These are phyloP conservation scores for Aphidius colemani DNA, from an alignment of 2,888 invertebrate species.

Conservation along the genomic window DNA sequence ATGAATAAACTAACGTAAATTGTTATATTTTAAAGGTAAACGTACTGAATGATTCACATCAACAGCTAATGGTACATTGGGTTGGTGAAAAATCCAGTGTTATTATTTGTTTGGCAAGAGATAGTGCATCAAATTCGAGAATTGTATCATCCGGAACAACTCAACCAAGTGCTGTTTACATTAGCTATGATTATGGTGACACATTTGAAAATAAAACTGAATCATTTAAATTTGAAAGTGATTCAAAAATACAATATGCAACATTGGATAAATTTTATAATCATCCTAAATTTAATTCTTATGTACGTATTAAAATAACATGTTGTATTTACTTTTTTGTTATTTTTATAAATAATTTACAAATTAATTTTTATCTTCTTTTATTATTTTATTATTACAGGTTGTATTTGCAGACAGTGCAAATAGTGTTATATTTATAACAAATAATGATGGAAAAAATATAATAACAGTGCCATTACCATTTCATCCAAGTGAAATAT, in stretches of 20 bases:
- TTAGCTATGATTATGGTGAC: constrained; percentile 86
- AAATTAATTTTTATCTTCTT: neutral
- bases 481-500: constrained; percentile 80
- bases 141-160: constrained; percentile 39
- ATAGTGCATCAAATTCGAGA: constrained; percentile 59
- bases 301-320: constrained; percentile 67
- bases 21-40: constrained; percentile 67
- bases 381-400: constrained; percentile 63
- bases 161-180: constrained; percentile 75
- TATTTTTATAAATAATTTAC: neutral
- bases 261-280: constrained; percentile 83
- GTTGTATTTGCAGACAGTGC: constrained; percentile 83
- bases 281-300: constrained; percentile 78
- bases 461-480: constrained; percentile 68
- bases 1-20: too few relatives aligned
- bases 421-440: constrained; percentile 77
- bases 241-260: constrained; percentile 62
- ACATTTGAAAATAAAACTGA: constrained; percentile 77
- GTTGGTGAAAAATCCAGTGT: constrained; percentile 86
- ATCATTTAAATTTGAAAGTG: constrained; percentile 65
- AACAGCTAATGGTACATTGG: constrained; percentile 91
- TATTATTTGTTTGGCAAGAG: constrained; percentile 83
- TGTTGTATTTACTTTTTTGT: constrained; percentile 4
- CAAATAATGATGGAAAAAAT: constrained; percentile 73
- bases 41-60: constrained; percentile 82